Evolutionary conservation across 2,888 invertebrate species (phyloP).

Genomic region (Vanessa cardui): DNA sequence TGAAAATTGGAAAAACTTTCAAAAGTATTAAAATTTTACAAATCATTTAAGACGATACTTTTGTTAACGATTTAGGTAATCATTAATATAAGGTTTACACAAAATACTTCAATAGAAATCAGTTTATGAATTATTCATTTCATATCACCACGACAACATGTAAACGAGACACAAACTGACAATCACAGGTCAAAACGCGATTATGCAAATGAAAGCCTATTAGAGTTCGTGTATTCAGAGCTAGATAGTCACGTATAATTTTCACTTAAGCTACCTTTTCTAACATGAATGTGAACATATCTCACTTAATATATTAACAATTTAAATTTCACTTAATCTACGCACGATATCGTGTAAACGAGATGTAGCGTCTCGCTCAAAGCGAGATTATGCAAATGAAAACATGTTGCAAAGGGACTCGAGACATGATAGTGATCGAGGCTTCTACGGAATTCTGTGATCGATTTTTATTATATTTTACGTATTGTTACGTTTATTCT

Average conservation of each 20-base stretch:
- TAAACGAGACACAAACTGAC: constrained; percentile 15
- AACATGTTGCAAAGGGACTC: constrained; percentile 17
- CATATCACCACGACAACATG: constrained; percentile 15
- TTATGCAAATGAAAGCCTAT: constrained; percentile 24
- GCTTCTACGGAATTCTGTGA: constrained; percentile 10
- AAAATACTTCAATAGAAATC: background rate
- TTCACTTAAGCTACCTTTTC: background rate
- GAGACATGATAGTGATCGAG: constrained; percentile 9
- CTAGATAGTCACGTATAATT: background rate
- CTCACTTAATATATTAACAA: background rate
- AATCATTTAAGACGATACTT: no score
- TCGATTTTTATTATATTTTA: background rate
- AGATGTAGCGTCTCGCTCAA: constrained; percentile 17
- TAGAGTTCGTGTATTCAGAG: background rate
- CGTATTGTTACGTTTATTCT: no score
- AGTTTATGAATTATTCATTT: background rate
- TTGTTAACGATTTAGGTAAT: no score
- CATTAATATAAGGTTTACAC: no score
- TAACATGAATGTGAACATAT: background rate
- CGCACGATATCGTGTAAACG: constrained; percentile 22
- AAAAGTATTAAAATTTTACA: no score
- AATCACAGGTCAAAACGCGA: constrained; percentile 25
- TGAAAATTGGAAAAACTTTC: no score
- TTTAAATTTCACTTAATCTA: constrained; percentile 2
- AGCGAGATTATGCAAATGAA: constrained; percentile 32